Evolutionary conservation across 2,888 invertebrate genomes (phyloP), one percentile per base, ranked within the genome.

Genomic region (Minunthozetes semirufus): DNA sequence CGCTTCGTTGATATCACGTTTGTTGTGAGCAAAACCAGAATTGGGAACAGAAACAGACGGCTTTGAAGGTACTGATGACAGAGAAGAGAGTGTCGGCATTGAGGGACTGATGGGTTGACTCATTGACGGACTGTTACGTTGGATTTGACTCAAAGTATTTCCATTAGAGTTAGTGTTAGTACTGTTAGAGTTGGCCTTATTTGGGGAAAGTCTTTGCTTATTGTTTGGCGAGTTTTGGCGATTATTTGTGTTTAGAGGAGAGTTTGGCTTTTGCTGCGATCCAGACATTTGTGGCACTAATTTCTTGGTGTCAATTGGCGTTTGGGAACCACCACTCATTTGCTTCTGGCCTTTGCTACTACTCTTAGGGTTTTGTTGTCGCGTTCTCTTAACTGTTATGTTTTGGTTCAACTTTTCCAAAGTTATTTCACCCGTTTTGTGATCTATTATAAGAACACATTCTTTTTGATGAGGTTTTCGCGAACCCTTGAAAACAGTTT

Each of bases 401-500:
- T 93, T 94, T 81, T 91, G 90, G 78, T 90, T 89, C 80, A 97
- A 87, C 85, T 91, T 92, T 84, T 97, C 97, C 80, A 98, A 85
- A 68, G 93, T 94, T 81, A 96, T 90, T 85, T 94, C 93, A 76
- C 96, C 95, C 15, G 95, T 97, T 79, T 88, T 88, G 82, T 90
- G 89, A 84, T 97, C 94, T 80, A 94, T 92, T 79, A 97, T 93
- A 73, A 97, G 87, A 78, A 98, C 92, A 85, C 96, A 97, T 86
- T 97, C 97, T 83, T 93, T 94, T 78, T 91, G 89, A 83, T 92
- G 92, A 73, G 93, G 92, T 82, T 91, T 88, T 83, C 94, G 93
- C 81, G 92, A 93, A 77, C 97, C 97, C 85, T 93, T 94, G 84
- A 94, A 97, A 80, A 96, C 91, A 75, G 95, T 95, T 82, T 93